Evolutionary conservation across 2,113 vertebrate genomes (phyloP), one percentile per base, ranked within the genome.

Genomic region (Sylvilagus bachmani): DNA sequence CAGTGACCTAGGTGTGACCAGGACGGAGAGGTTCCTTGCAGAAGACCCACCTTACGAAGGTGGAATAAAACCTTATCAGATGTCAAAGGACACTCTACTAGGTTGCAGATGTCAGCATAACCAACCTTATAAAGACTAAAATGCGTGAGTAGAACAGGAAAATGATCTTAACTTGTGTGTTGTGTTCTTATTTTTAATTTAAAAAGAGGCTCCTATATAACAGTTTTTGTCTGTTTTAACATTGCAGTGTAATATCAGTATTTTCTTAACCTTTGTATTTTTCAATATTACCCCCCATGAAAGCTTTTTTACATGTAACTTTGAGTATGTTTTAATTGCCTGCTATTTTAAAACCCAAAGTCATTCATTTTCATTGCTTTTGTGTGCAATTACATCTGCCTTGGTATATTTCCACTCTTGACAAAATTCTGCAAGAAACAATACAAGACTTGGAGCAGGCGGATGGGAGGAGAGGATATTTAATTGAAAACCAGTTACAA

Each of bases 221-320:
- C 97, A 98, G 97, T 97, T 97, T 98, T 99, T 98, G 98, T 98
- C 98, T 98, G 98, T 98, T 98, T 98, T 98, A 98, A 98, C 98
- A 98, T 98, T 97, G 98, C 98, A 98, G 98, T 98, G 97, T 98
- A 98, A 98, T 98, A 98, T 98, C 97, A 98, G 98, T 98, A 98
- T 98, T 98, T 98, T 98, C 98, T 98, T 98, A 98, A 98, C 97
- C 96, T 98, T 98, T 98, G 98, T 98, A 98, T 97, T 98, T 98
- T 98, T 58, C 95, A 97, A 98, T 98, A 98, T 98, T 98, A 97
- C 95, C 97, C 98, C 90, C 98, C 90, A 95, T 98, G 98, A 98
- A 97, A 98, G 98, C 96, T 98, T 99, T 98, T 98, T 98, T 98
- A 98, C 98, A 98, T 98, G 98, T 98, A 98, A 98, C 96, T 98